These are phyloP conservation scores for Drosophila guanche DNA, from an alignment of 1,140 invertebrate species.

Conservation along the genomic window DNA sequence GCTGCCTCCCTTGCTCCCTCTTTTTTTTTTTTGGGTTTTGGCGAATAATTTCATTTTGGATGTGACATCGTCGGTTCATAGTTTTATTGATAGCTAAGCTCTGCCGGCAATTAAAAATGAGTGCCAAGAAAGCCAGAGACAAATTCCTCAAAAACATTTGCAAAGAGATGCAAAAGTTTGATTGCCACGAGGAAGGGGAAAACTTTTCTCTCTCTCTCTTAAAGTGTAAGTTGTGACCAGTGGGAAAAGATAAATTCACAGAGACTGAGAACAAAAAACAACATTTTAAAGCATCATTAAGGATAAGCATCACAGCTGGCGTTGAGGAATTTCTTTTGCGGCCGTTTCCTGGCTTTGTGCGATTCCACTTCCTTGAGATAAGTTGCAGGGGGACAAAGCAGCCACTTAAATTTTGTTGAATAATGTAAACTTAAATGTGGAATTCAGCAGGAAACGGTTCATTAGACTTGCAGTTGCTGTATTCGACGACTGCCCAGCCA, in stretches of 20 bases:
- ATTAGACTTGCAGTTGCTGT: conserved; percentile 24
- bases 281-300: conserved; percentile 80
- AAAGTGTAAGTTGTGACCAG: conserved; percentile 44
- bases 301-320: conserved; percentile 75
- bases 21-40: background rate
- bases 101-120: conserved; percentile 63
- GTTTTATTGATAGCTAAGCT: conserved; percentile 67
- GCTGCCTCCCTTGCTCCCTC: background rate
- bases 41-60: conserved; percentile 67
- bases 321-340: conserved; percentile 69
- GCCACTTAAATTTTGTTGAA: conserved; percentile 23
- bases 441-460: conserved; percentile 48
- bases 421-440: conserved; percentile 51
- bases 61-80: conserved; percentile 48
- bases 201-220: conserved; percentile 52
- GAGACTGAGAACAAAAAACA: conserved; percentile 11
- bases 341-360: conserved; percentile 51
- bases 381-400: conserved; percentile 22
- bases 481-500: conserved; percentile 34
- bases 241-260: conserved; percentile 22
- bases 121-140: conserved; percentile 39
- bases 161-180: conserved; percentile 58
- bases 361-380: conserved; percentile 57
- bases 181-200: conserved; percentile 46
- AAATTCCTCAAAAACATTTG: conserved; percentile 55